These are phyloP conservation scores for Fringilla coelebs DNA, from an alignment of 2,797 vertebrate species.

Conservation along the genomic window DNA sequence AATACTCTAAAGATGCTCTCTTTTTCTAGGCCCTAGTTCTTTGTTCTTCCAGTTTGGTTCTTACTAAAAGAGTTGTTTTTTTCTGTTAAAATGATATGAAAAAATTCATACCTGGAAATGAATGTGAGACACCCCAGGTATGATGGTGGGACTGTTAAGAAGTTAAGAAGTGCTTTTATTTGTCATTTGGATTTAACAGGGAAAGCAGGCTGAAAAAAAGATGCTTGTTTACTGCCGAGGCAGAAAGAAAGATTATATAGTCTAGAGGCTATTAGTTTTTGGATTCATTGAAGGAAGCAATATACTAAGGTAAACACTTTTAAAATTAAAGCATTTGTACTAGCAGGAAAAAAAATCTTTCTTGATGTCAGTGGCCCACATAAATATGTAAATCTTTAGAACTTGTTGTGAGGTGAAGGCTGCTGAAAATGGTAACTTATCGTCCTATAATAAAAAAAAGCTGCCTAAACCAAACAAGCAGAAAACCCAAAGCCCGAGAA, in stretches of 20 bases:
- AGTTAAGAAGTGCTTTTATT: background rate
- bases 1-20: background rate
- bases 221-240: background rate
- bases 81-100: background rate
- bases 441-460: background rate
- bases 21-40: background rate
- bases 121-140: background rate
- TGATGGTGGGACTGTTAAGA: background rate
- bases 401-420: background rate
- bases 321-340: background rate
- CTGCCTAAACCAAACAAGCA: background rate
- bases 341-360: background rate
- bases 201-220: background rate
- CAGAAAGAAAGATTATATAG: background rate
- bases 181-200: background rate
- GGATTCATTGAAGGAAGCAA: background rate
- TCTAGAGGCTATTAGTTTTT: background rate
- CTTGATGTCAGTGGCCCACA: background rate
- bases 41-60: background rate
- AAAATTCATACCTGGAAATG: background rate
- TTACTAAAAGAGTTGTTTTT: background rate
- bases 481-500: background rate
- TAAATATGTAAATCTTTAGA: background rate
- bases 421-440: background rate
- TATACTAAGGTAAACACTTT: background rate